Percentiles rank a stretch among this genome's conserved stretches.
Conservation (phyloP, 2,888 invertebrate species). For the Lumbricus terrestris region DNA sequence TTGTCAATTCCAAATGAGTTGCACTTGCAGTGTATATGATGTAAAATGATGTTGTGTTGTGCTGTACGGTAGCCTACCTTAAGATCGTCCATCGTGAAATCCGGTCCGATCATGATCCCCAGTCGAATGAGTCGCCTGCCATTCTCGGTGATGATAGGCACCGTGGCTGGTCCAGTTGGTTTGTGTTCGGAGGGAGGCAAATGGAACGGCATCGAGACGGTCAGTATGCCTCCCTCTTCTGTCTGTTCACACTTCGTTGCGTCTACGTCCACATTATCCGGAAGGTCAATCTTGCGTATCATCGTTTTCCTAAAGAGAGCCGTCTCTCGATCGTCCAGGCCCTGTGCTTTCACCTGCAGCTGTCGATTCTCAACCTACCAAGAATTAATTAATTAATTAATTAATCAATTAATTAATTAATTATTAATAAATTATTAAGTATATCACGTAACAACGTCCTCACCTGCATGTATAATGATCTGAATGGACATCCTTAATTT, state of each 20-base stretch:
- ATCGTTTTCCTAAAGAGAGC: constrained; percentile 36
- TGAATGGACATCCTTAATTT: not conserved
- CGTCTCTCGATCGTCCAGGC: constrained; percentile 36
- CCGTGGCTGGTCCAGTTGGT: constrained; percentile 33
- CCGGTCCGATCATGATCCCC: constrained; percentile 33
- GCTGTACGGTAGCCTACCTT: constrained; percentile 20
- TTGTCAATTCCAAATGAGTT: too few species aligned
- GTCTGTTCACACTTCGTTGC: constrained; percentile 33
- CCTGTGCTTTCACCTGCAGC: constrained; percentile 26
- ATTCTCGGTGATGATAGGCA: constrained; percentile 37
- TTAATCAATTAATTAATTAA: too few species aligned
- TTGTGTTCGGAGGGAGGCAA: constrained; percentile 29
- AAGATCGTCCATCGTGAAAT: constrained; percentile 37
- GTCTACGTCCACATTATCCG: constrained; percentile 35
- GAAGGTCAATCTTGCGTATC: constrained; percentile 37
- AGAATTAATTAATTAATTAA: too few species aligned
- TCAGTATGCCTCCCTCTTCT: constrained; percentile 33
- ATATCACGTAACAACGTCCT: not conserved
- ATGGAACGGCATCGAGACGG: constrained; percentile 39
- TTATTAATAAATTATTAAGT: not conserved
- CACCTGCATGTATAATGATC: not conserved
- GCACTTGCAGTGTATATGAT: too few species aligned
- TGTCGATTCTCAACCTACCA: constrained; percentile 24
- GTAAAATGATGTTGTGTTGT: not conserved
- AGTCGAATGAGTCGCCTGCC: constrained; percentile 35